Evolutionary conservation across 2,113 vertebrate species (phyloP).

Genomic region (Tinamus guttatus): DNA sequence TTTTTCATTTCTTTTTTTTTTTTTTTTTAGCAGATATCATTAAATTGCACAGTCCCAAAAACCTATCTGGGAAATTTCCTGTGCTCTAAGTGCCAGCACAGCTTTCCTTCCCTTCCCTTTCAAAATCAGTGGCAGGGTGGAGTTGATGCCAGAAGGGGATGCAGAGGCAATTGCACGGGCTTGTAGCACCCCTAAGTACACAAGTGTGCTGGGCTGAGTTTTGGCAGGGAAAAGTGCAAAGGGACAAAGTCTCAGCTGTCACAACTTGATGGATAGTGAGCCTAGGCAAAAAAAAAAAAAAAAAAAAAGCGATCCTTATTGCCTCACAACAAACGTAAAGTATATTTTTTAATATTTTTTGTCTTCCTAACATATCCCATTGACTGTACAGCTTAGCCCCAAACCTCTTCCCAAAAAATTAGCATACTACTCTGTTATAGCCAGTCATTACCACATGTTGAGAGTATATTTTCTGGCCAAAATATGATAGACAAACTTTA

Average conservation of each 20-base stretch:
- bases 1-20: background rate
- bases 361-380: background rate
- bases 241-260: background rate
- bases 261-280: background rate
- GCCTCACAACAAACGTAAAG: background rate
- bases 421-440: slow-evolving; percentile 1
- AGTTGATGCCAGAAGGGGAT: background rate
- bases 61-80: background rate
- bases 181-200: background rate
- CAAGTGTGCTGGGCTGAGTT: background rate
- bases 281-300: background rate
- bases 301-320: background rate
- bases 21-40: background rate
- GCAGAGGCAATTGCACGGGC: background rate
- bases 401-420: slow-evolving; percentile 26
- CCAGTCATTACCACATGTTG: slow-evolving; percentile 8
- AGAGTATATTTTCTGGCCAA: slow-evolving; percentile 9
- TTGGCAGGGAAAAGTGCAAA: background rate
- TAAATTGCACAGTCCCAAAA: background rate
- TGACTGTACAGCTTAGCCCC: background rate
- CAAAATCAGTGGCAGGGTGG: background rate
- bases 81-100: background rate
- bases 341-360: background rate
- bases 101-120: background rate
- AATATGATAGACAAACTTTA: background rate